Evolutionary conservation across 92 coral and sea anemone genomes (phyloP), one percentile per base, ranked within the genome.

Genomic region (Porites lobata): DNA sequence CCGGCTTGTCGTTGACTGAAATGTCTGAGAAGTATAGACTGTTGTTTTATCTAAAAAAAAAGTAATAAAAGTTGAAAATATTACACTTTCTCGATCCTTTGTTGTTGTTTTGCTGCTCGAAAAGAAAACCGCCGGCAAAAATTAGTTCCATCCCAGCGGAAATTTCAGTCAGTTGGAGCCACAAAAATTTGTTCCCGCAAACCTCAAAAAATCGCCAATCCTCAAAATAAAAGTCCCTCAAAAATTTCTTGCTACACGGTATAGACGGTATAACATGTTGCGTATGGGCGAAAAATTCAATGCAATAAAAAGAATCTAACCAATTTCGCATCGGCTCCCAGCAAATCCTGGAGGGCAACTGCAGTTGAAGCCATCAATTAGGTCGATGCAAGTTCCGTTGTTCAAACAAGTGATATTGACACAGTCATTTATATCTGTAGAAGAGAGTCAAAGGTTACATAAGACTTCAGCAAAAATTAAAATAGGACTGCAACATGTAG

Each of bases 1-100:
- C 67, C 67, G 19, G 67, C 67, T 62, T 62, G 67, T 62, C 67
- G 67, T 62, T 62, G 67, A 62, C 67, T 62, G 67, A 62, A 62
- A 62, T 62, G 67, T 62, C 67, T 62, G 19, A 62, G 67, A 62
- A 62, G 4, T 62, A 62, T 62, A 62, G 67, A n/a, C 67, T 62
- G 67, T 62, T 62, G 67, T 4, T 62, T 62, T n/a, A 62, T 12
- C 67, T 62, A n/a, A 13, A 13, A 62, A 62, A 62, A 62, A 1
- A 32, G 43, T 62, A 62, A n/a, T 62, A 62, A 62, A 62, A 62
- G 67, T 62, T 62, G 9, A 62, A 62, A 62, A 62, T 62, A 62
- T 62, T 62, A 6, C 67, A 62, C 4, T 62, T 62, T 4, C 67
- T 62, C 19, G 43, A 3, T 32, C 43, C 67, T 6, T 62, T 62